Conservation (phyloP, 2,888 invertebrate genomes). For the Eilema sororculum region DNA sequence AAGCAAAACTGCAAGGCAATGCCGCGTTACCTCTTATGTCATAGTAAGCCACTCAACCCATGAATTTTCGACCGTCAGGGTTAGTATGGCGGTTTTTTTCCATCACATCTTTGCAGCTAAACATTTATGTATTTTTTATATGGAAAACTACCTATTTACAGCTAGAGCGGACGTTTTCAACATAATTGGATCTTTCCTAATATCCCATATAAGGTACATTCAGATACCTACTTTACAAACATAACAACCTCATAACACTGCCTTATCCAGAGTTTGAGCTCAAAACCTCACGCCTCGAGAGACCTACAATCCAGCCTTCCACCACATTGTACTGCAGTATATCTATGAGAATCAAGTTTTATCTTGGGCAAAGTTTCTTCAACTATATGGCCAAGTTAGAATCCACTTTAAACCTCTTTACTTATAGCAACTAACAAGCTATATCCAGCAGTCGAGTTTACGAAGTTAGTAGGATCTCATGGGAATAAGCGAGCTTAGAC, state of each 20-base stretch:
- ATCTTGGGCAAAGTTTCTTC: constrained; percentile 17
- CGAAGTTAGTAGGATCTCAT: neutral
- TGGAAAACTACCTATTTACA: too few relatives aligned
- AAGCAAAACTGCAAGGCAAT: too few relatives aligned
- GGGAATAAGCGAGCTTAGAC: neutral
- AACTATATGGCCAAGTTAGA: constrained; percentile 28
- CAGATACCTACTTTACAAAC: too few relatives aligned
- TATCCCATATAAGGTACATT: too few relatives aligned
- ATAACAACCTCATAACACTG: neutral
- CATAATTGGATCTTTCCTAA: too few relatives aligned
- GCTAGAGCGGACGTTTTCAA: too few relatives aligned
- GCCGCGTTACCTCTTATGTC: too few relatives aligned
- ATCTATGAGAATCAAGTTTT: constrained; percentile 7
- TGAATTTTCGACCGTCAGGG: too few relatives aligned
- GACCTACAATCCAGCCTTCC: neutral
- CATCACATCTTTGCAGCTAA: too few relatives aligned
- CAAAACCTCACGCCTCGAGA: neutral
- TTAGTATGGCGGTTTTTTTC: too few relatives aligned
- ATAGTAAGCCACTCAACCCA: too few relatives aligned
- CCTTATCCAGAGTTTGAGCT: neutral
- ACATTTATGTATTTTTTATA: too few relatives aligned
- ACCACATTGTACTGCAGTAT: neutral
- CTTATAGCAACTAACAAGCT: constrained; percentile 14
- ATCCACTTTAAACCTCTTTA: constrained; percentile 17
- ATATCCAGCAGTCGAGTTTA: constrained; percentile 6